Percentiles rank a stretch among this genome's conserved stretches.
Evolutionary conservation across 1,140 invertebrate genomes (phyloP).

Genomic region (Coboldia fuscipes): DNA sequence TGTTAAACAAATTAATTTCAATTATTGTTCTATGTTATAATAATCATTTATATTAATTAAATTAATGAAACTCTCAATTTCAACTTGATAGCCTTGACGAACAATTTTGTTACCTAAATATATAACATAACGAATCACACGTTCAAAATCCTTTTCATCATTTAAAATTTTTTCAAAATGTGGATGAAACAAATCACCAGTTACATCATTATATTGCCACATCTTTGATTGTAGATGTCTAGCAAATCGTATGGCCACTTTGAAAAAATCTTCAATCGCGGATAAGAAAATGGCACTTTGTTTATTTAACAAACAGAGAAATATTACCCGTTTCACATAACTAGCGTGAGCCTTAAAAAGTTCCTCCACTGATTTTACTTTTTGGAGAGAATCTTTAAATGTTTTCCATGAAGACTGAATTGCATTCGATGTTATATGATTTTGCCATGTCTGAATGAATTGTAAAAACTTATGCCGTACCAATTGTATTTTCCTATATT

Average conservation of each 20-base stretch:
- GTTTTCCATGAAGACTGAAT: slow-evolving; percentile 38
- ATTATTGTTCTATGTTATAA: slow-evolving; percentile 5
- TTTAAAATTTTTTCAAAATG: slow-evolving; percentile 12
- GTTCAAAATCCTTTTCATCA: slow-evolving; percentile 16
- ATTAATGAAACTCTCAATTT: slow-evolving; percentile 15
- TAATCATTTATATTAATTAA: slow-evolving; percentile 18
- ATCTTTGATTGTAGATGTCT: no score
- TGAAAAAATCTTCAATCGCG: slow-evolving; percentile 36
- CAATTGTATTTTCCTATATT: slow-evolving; percentile 32
- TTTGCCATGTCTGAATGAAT: slow-evolving; percentile 38
- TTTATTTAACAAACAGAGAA: slow-evolving; percentile 37
- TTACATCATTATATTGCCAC: no score
- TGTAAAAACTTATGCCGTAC: slow-evolving; percentile 45
- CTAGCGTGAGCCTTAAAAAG: slow-evolving; percentile 35
- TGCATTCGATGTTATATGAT: slow-evolving; percentile 41
- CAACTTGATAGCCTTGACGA: slow-evolving; percentile 15
- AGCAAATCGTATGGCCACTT: slow-evolving; percentile 40
- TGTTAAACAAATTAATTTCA: no score
- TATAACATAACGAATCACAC: slow-evolving; percentile 15
- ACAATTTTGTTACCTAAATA: slow-evolving; percentile 18
- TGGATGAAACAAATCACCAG: no score
- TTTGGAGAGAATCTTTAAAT: slow-evolving; percentile 34
- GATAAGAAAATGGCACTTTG: slow-evolving; percentile 33
- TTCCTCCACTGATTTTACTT: slow-evolving; percentile 34
- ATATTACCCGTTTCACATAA: slow-evolving; percentile 44